These are phyloP conservation scores for Nibea albiflora DNA, from an alignment of 2,113 vertebrate species.

Conservation along the genomic window DNA sequence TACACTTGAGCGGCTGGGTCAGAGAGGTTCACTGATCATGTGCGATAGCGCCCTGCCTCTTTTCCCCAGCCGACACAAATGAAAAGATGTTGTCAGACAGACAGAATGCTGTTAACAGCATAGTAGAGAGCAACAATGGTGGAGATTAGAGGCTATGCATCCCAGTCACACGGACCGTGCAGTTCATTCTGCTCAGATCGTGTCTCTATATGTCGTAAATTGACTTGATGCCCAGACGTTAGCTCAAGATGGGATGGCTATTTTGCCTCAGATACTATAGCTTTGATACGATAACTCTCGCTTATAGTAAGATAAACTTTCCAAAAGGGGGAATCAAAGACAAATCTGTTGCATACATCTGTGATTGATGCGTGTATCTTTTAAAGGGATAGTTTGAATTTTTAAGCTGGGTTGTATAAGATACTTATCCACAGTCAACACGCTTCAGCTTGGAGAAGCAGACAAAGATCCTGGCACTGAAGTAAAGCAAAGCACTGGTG, in stretches of 20 bases:
- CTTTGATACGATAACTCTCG: neutral
- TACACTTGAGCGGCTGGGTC: conserved; percentile 37
- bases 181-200: conserved; percentile 40
- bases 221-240: conserved; percentile 18
- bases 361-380: too few relatives aligned
- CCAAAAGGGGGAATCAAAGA: neutral
- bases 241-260: conserved; percentile 13
- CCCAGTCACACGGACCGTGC: conserved; percentile 14
- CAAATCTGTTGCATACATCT: neutral
- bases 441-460: too few relatives aligned
- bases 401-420: too few relatives aligned
- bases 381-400: too few relatives aligned
- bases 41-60: conserved; percentile 42
- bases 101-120: conserved; percentile 61
- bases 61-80: conserved; percentile 32
- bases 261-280: neutral
- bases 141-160: conserved; percentile 33
- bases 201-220: conserved; percentile 6
- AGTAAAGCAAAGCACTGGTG: too few relatives aligned
- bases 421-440: too few relatives aligned
- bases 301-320: neutral
- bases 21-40: conserved; percentile 63
- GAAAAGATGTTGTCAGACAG: conserved; percentile 65
- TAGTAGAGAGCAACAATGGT: conserved; percentile 38
- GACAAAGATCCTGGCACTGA: too few relatives aligned